Evolutionary conservation across 1,140 invertebrate species (phyloP).

Genomic region (Drosophila pandora): DNA sequence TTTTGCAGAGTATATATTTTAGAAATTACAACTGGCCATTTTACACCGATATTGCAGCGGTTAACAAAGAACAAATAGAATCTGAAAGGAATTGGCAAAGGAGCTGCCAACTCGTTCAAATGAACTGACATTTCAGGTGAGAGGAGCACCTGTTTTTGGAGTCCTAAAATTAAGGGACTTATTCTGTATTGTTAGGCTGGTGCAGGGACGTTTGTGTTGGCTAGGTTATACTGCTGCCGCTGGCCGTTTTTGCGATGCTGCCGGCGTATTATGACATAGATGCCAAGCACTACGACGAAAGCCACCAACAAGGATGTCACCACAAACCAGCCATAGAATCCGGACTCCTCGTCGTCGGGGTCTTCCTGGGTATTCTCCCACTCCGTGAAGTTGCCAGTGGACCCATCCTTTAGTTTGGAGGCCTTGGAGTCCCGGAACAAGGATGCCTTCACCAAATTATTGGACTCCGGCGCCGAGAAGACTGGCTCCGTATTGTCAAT

Average conservation of each 20-base stretch:
- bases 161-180: not conserved
- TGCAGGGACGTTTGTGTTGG: constrained; percentile 45
- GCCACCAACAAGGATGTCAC: constrained; percentile 57
- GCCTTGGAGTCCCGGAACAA: constrained; percentile 42
- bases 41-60: not conserved
- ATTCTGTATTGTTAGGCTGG: constrained; percentile 15
- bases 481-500: constrained; percentile 74
- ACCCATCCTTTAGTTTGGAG: constrained; percentile 31
- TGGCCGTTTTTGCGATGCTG: constrained; percentile 54
- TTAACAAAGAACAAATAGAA: not conserved
- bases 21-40: not conserved
- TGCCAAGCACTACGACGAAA: constrained; percentile 36
- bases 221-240: constrained; percentile 59
- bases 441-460: constrained; percentile 60
- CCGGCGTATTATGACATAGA: constrained; percentile 55
- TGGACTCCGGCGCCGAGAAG: constrained; percentile 67
- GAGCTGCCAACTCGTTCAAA: constrained; percentile 31
- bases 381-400: constrained; percentile 38
- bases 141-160: constrained; percentile 11
- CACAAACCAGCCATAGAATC: constrained; percentile 75
- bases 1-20: not conserved
- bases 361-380: constrained; percentile 46
- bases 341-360: constrained; percentile 4
- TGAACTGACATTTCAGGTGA: constrained; percentile 24
- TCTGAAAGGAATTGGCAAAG: constrained; percentile 15